Conservation (phyloP, 2,888 invertebrate genomes). For the Acanthopleura granulata region DNA sequence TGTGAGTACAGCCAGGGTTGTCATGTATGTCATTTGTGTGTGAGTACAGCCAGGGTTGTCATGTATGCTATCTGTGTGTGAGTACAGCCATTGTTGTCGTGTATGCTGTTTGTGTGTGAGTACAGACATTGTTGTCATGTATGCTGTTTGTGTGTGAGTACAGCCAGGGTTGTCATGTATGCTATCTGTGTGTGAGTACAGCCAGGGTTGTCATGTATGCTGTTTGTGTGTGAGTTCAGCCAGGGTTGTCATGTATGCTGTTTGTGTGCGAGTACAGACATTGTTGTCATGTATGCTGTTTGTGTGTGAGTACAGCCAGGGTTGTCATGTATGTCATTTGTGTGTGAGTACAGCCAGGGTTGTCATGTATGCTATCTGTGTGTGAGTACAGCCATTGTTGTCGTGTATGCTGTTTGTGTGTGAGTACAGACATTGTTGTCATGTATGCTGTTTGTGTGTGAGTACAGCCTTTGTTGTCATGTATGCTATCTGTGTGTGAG, state of each 20-base stretch:
- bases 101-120: neutral
- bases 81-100: neutral
- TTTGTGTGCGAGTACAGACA: neutral
- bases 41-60: neutral
- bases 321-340: neutral
- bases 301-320: neutral
- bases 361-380: neutral
- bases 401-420: neutral
- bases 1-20: no score
- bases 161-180: neutral
- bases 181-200: neutral
- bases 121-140: no score
- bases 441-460: neutral
- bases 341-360: no score
- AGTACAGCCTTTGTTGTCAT: neutral
- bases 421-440: no score
- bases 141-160: neutral
- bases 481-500: neutral
- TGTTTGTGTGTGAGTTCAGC: neutral
- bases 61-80: neutral
- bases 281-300: neutral
- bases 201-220: neutral
- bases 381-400: no score
- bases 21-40: neutral
- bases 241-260: neutral